Conservation (phyloP, 2,888 invertebrate species). For the Acholoe squamosa region DNA sequence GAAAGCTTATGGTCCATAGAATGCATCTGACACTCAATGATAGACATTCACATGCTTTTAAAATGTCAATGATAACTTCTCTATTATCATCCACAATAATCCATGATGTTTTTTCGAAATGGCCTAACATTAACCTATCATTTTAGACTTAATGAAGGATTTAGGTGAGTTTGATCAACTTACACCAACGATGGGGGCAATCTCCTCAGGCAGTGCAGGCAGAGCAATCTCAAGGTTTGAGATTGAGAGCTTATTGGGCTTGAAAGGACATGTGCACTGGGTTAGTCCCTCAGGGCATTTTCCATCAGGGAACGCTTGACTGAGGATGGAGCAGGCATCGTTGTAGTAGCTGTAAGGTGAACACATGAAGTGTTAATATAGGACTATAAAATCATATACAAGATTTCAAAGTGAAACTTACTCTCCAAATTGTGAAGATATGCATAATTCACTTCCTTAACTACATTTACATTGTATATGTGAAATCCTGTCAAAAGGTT, state of each 20-base stretch:
- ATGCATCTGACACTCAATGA: too few species aligned
- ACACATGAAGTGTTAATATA: neutral
- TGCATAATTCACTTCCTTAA: neutral
- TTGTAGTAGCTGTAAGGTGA: constrained; percentile 15
- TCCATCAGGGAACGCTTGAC: neutral
- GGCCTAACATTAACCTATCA: too few species aligned
- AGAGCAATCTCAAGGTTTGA: neutral
- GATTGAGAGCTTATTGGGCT: constrained; percentile 17
- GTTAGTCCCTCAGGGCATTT: neutral
- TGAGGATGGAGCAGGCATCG: neutral
- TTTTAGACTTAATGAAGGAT: too few species aligned
- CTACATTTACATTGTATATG: neutral
- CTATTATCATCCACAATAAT: too few species aligned
- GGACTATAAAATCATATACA: neutral
- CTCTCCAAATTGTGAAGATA: neutral
- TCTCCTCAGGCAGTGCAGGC: constrained; percentile 20
- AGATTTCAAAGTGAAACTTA: neutral
- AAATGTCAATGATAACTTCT: too few species aligned
- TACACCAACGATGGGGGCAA: neutral
- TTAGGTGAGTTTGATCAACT: too few species aligned
- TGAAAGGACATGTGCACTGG: constrained; percentile 48
- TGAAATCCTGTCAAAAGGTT: neutral
- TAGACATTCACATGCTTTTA: too few species aligned
- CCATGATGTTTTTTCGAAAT: too few species aligned
- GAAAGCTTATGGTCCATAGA: too few species aligned